Conservation (phyloP, 1,140 invertebrate species). For the Gryllus bimaculatus region DNA sequence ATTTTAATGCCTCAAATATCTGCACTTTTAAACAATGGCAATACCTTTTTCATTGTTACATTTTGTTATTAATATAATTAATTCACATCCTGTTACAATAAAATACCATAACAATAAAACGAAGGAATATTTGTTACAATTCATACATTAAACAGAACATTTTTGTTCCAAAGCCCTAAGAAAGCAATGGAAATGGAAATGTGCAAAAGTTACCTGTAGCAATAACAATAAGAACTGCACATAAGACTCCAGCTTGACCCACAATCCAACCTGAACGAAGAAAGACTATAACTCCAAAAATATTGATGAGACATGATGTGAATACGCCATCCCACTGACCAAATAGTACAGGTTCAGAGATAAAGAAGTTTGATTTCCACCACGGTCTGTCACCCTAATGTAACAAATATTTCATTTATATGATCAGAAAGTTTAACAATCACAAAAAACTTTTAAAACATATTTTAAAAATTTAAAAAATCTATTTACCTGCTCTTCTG, state of each 20-base stretch:
- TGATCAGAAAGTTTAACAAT: not conserved
- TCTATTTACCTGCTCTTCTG: conserved; percentile 63
- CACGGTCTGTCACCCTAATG: conserved; percentile 66
- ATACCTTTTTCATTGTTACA: too few relatives aligned
- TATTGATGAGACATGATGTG: conserved; percentile 87
- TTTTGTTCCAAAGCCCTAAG: too few relatives aligned
- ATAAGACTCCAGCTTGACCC: conserved; percentile 81
- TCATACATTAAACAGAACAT: too few relatives aligned
- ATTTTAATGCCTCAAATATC: too few relatives aligned
- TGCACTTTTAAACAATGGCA: too few relatives aligned
- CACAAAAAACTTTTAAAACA: not conserved
- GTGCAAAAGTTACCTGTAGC: conserved; percentile 55
- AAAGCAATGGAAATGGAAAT: not conserved
- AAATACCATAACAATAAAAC: too few relatives aligned
- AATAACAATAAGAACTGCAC: conserved; percentile 79
- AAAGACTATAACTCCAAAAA: conserved; percentile 95
- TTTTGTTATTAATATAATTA: too few relatives aligned
- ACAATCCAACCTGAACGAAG: conserved; percentile 94
- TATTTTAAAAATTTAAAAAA: not conserved
- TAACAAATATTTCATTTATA: conserved; percentile 12
- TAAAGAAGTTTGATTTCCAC: conserved; percentile 90
- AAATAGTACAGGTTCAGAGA: conserved; percentile 87
- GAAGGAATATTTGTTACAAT: not conserved
- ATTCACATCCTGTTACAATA: too few relatives aligned
- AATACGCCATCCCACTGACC: conserved; percentile 95